Conservation (phyloP, 2,888 invertebrate genomes). For the Molorchus minor region DNA sequence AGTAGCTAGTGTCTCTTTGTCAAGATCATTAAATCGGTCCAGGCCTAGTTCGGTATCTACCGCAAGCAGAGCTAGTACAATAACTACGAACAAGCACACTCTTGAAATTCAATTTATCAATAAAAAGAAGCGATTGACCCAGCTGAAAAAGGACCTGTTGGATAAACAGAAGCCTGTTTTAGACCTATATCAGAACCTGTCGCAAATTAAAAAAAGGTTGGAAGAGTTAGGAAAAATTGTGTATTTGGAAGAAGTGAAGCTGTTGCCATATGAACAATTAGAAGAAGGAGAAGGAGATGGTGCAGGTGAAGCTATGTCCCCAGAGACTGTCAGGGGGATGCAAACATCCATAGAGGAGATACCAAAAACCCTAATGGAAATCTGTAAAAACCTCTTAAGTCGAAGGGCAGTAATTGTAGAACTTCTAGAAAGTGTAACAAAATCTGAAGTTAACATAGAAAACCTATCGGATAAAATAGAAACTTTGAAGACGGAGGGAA, state of each 20-base stretch:
- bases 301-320: slow-evolving; percentile 38
- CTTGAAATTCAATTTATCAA: slow-evolving; percentile 57
- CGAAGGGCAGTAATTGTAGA: slow-evolving; percentile 51
- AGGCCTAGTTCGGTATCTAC: slow-evolving; percentile 31
- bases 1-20: slow-evolving; percentile 28
- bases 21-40: slow-evolving; percentile 16
- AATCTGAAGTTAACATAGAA: slow-evolving; percentile 46
- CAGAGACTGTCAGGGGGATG: slow-evolving; percentile 48
- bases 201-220: slow-evolving; percentile 55
- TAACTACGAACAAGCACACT: slow-evolving; percentile 48
- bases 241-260: slow-evolving; percentile 51
- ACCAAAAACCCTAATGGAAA: slow-evolving; percentile 51
- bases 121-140: slow-evolving; percentile 55
- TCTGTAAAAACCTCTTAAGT: slow-evolving; percentile 54
- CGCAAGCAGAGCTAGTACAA: slow-evolving; percentile 25
- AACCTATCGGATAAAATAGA: slow-evolving; percentile 50
- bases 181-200: slow-evolving; percentile 55
- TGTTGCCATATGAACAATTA: slow-evolving; percentile 36
- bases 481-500: slow-evolving; percentile 46
- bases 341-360: slow-evolving; percentile 55
- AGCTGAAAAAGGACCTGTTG: slow-evolving; percentile 53
- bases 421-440: slow-evolving; percentile 50
- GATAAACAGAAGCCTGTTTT: slow-evolving; percentile 57
- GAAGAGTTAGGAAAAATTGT: slow-evolving; percentile 56
- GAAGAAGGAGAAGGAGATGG: slow-evolving; percentile 22